Evolutionary conservation across 2,888 invertebrate species (phyloP), one percentile per base, ranked within the genome.

Genomic region (Microchrysa polita): DNA sequence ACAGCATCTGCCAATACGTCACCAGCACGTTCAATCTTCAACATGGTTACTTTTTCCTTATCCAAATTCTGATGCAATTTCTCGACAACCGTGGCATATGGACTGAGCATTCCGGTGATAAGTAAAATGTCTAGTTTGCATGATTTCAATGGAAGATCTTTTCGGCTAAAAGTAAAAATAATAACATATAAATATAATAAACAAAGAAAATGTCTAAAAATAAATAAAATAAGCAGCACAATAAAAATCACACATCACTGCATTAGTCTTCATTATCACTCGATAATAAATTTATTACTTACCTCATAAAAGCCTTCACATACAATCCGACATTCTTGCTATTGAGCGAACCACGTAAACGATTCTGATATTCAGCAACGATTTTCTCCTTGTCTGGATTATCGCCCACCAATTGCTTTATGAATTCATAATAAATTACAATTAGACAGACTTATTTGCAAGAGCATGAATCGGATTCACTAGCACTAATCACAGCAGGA

Each of bases 1-100:
- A 95, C 95, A 81, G 92, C 90, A 86, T 96, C 95, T 76, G 91
- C 89, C 75, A 96, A 87, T 5, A 95, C 94, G 85, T 95, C 95
- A n/a, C 94, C 94, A 63, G 92, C 93, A 75, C 91, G 89, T 80
- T 95, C 95, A 76, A 96, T 90, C 83, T 94, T 93, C 72, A 96
- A 87, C 77, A 95, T 90, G 76, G 94, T 94, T 69, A 93, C 91
- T 81, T 92, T 91, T 80, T 92, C 91, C 82, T 93, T 93, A 82
- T 93, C 93, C 82, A 93, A 87, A 79, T 91, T 90, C 75, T 90
- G 89, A 86, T 92, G 90, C 83, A 94, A 88, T 80, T 92, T 92
- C 84, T 93, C 92, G 63, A 95, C 93, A 75, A 93, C 93, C 75
- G 89, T 87, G 75, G 93, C 88, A 85, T 94, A 94, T 0, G 93